phyloP scores from a whole-genome alignment of 1,140 invertebrate genomes.

The Mercenaria mercenaria region DNA sequence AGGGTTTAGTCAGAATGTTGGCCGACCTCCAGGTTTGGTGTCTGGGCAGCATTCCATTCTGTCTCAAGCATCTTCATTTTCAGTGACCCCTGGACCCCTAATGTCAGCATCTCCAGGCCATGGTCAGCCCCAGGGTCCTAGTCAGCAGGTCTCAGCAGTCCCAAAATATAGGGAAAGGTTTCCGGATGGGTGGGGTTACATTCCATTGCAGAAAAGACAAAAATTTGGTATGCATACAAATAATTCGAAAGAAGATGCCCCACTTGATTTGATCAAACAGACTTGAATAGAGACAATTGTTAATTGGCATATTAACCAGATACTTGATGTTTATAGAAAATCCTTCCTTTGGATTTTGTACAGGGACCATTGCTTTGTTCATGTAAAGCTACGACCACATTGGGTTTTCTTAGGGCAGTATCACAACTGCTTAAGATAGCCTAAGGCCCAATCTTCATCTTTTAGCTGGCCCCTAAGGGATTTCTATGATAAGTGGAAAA shows the following conservation, averaged over 20 bases:
- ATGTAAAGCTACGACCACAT: too few relatives aligned
- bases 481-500: too few relatives aligned
- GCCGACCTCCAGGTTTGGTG: not conserved
- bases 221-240: constrained; percentile 51
- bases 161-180: constrained; percentile 61
- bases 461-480: too few relatives aligned
- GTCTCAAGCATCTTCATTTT: not conserved
- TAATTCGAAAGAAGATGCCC: constrained; percentile 24
- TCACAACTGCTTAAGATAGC: too few relatives aligned
- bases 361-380: too few relatives aligned
- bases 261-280: constrained; percentile 60
- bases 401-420: too few relatives aligned
- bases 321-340: too few relatives aligned
- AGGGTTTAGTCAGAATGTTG: not conserved
- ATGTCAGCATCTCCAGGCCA: not conserved
- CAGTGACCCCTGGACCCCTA: not conserved
- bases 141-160: not conserved
- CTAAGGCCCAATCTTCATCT: too few relatives aligned
- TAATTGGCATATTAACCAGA: not conserved
- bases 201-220: constrained; percentile 59
- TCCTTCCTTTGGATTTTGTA: too few relatives aligned
- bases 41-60: not conserved
- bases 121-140: not conserved
- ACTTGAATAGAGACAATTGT: not conserved
- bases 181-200: constrained; percentile 57